Percentiles rank a stretch among this genome's conserved stretches.
Evolutionary conservation across 2,797 vertebrate genomes (phyloP).

Genomic region (Pogoniulus pusillus): DNA sequence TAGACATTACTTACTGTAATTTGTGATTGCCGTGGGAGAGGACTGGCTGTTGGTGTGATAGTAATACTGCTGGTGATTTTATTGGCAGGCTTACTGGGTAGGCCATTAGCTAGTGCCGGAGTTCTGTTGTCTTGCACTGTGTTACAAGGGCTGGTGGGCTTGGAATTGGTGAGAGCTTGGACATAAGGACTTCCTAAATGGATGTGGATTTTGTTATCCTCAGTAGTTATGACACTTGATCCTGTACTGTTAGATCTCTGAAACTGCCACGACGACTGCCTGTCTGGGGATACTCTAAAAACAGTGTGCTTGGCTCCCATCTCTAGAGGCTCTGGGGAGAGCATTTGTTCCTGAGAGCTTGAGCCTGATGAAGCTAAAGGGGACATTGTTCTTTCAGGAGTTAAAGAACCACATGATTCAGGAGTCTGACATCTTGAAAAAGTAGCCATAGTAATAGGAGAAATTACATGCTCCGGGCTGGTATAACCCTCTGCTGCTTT

Average conservation of each 20-base stretch:
- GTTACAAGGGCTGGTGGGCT: conserved; percentile 79
- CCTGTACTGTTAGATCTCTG: conserved; percentile 93
- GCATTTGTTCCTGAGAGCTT: conserved; percentile 82
- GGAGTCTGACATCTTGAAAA: conserved; percentile 88
- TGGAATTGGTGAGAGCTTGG: conserved; percentile 83
- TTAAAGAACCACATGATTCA: conserved; percentile 88
- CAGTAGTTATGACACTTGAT: conserved; percentile 94
- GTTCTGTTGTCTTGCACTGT: conserved; percentile 87
- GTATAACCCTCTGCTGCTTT: conserved; percentile 82
- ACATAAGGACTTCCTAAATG: conserved; percentile 92
- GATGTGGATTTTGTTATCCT: conserved; percentile 99
- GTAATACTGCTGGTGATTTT: conserved; percentile 98
- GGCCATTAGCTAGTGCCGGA: conserved; percentile 83
- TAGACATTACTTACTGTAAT: conserved; percentile 99
- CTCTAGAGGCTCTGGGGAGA: conserved; percentile 84
- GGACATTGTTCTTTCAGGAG: conserved; percentile 91
- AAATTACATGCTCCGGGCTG: conserved; percentile 83
- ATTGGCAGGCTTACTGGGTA: conserved; percentile 84
- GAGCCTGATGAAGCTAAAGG: conserved; percentile 87
- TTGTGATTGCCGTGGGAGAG: conserved; percentile 92
- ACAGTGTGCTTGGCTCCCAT: conserved; percentile 84
- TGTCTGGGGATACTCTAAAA: conserved; percentile 91
- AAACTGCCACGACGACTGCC: conserved; percentile 91
- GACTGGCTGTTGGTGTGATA: conserved; percentile 93
- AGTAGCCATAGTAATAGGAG: conserved; percentile 86